Percentiles rank a stretch among this genome's conserved stretches.
Evolutionary conservation across 2,888 invertebrate species (phyloP).

Genomic region (Ophion obscuratus): DNA sequence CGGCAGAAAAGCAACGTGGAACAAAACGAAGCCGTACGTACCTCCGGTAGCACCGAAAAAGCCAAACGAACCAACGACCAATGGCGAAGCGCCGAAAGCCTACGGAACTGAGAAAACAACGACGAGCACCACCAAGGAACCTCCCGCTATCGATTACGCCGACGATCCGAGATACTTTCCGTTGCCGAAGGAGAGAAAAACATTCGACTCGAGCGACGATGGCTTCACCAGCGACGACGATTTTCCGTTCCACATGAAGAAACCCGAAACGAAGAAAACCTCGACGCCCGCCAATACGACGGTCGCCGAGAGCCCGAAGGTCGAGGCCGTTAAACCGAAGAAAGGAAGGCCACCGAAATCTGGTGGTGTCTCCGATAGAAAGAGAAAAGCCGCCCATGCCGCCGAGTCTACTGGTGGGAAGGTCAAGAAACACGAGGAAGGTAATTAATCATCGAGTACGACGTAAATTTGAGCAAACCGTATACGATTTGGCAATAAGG

Average conservation of each 20-base stretch:
- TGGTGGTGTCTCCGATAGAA: slow-evolving; percentile 83
- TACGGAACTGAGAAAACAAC: slow-evolving; percentile 69
- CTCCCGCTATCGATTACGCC: slow-evolving; percentile 85
- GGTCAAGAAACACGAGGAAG: slow-evolving; percentile 83
- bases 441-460: slow-evolving; percentile 58
- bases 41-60: slow-evolving; percentile 73
- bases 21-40: slow-evolving; percentile 84
- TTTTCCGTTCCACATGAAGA: slow-evolving; percentile 80
- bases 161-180: slow-evolving; percentile 91
- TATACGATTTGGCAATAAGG: background rate
- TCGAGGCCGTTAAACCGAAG: slow-evolving; percentile 72
- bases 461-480: background rate
- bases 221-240: slow-evolving; percentile 87
- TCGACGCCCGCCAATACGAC: slow-evolving; percentile 13
- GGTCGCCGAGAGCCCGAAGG: slow-evolving; percentile 41
- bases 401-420: slow-evolving; percentile 73
- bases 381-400: slow-evolving; percentile 83
- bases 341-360: slow-evolving; percentile 84
- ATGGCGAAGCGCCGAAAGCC: slow-evolving; percentile 71
- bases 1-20: slow-evolving; percentile 89
- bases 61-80: slow-evolving; percentile 70
- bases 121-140: slow-evolving; percentile 80
- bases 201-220: slow-evolving; percentile 88
- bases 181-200: slow-evolving; percentile 89
- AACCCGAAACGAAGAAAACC: slow-evolving; percentile 75